phyloP scores from a whole-genome alignment of 2,888 invertebrate genomes.

The Aradus depressus region DNA sequence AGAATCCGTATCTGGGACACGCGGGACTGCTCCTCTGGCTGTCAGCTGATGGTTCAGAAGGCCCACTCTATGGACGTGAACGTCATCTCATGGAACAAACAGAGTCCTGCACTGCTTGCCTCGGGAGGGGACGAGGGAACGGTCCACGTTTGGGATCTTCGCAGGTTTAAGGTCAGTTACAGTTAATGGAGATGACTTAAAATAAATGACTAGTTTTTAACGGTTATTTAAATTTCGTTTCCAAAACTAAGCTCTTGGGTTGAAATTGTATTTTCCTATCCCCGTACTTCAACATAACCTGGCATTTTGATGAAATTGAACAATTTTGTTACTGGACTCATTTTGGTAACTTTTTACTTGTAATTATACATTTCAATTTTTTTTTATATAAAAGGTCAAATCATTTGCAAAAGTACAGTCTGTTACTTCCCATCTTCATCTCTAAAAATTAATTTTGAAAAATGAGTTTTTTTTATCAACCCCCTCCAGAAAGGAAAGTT shows the following conservation, averaged over 20 bases:
- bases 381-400: too few relatives aligned
- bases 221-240: too few relatives aligned
- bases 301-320: too few relatives aligned
- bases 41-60: conserved; percentile 74
- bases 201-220: too few relatives aligned
- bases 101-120: conserved; percentile 81
- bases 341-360: not conserved
- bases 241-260: too few relatives aligned
- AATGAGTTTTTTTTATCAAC: too few relatives aligned
- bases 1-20: conserved; percentile 93
- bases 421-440: too few relatives aligned
- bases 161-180: conserved; percentile 64
- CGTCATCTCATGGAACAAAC: conserved; percentile 92
- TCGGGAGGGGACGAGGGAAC: conserved; percentile 97
- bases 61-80: conserved; percentile 91
- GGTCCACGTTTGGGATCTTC: conserved; percentile 89
- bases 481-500: not conserved
- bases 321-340: not conserved
- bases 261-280: too few relatives aligned
- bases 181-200: too few relatives aligned
- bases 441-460: too few relatives aligned
- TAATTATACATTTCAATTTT: not conserved
- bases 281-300: too few relatives aligned
- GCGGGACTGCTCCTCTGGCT: conserved; percentile 72
- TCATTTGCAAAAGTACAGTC: too few relatives aligned